Evolutionary conservation across 2,113 vertebrate genomes (phyloP), one percentile per base, ranked within the genome.

Genomic region (Varanus salvator): DNA sequence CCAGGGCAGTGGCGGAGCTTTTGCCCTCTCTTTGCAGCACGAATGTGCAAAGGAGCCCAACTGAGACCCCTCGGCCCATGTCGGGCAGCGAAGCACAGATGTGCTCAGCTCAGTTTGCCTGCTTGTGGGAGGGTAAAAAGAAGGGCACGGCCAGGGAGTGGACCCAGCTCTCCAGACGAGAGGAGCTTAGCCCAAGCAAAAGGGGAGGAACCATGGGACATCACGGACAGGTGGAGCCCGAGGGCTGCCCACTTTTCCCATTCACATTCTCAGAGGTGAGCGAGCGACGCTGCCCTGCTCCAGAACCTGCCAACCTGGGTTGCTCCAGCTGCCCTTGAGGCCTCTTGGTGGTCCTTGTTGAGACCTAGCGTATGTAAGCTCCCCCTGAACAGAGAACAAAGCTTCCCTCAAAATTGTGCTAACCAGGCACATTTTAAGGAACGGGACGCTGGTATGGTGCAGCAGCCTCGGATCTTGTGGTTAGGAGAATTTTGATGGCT

Each of bases 21-120:
- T 72, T 82, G 11, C 38, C 52, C 66, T 76, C 21, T 74, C 88
- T 91, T 75, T 83, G 85, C 57, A 75, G 48, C 89, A 92, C 80
- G 64, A 91, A 89, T 94, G 92, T 93, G 87, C 64, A 8, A 75
- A 94, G 90, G 74, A 88, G 86, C 92, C 93, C 92, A 91, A 91
- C 74, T 90, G 88, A 84, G 82, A 83, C 90, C 93, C 91, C 88
- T 86, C 27, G 12, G 90, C 86, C 74, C 1, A 44, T 25, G 6
- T 72, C 87, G 72, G 80, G 50, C 90, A 89, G 88, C 87, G 84
- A 91, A 90, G 44, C 57, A 89, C 94, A 31, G 71, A 27, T n/a
- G 71, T n/a, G 31, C 71, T 74, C n/a, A 34, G 71, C 89, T 91
- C 48, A 83, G 93, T 93, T 92, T n/a, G 95, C 87, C 94, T 95